A percentile compares a stretch with the other conserved stretches of the same genome.
Conservation (phyloP, 2,113 vertebrate genomes). For the Hyperoodon ampullatus region DNA sequence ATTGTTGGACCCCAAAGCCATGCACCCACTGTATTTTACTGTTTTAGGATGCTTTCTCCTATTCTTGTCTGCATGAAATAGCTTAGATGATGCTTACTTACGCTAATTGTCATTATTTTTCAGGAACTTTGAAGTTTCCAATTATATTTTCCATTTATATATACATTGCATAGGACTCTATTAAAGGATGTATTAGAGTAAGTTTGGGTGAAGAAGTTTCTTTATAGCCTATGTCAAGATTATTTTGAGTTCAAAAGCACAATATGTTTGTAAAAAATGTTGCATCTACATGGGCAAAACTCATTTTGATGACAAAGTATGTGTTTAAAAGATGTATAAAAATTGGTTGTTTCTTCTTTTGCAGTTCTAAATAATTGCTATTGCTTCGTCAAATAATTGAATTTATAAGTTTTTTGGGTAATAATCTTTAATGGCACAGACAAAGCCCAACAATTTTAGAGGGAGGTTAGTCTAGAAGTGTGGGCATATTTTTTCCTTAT, state of each 20-base stretch:
- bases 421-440: not conserved
- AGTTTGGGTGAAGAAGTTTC: not conserved
- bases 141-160: not conserved
- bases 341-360: not conserved
- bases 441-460: not conserved
- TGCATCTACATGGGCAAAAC: not conserved
- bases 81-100: not conserved
- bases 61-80: not conserved
- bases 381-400: constrained; percentile 27
- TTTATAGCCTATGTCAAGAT: constrained; percentile 47
- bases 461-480: not conserved
- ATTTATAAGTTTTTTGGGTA: constrained; percentile 24
- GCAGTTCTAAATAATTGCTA: constrained; percentile 35
- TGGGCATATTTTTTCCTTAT: not conserved
- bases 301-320: constrained; percentile 43
- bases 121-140: not conserved
- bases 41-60: not conserved
- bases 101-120: constrained; percentile 5
- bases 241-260: constrained; percentile 42
- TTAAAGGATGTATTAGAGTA: not conserved
- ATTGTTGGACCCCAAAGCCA: not conserved
- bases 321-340: not conserved
- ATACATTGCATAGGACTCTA: not conserved
- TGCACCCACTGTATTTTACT: not conserved
- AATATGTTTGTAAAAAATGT: not conserved